Evolutionary conservation across 2,113 vertebrate species (phyloP).

Genomic region (Centrocercus urophasianus): DNA sequence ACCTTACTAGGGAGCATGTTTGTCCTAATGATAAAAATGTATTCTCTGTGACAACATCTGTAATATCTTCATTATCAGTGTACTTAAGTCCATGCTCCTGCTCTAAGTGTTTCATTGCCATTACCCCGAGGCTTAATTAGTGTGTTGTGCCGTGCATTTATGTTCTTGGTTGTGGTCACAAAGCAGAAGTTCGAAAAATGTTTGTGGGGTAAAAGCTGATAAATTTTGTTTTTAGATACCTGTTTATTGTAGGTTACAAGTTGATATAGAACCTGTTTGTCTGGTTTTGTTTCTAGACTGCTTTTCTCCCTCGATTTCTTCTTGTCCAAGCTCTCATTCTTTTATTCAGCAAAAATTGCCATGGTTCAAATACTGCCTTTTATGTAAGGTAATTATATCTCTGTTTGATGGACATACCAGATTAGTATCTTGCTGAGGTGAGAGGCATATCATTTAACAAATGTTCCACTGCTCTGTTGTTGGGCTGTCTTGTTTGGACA

Average conservation of each 20-base stretch:
- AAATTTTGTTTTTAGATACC: background rate
- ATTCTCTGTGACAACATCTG: background rate
- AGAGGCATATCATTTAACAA: constrained; percentile 20
- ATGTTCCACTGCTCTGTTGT: constrained; percentile 29
- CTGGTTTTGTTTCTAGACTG: constrained; percentile 35
- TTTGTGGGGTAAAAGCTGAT: constrained; percentile 20
- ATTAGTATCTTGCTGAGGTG: background rate
- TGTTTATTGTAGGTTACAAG: constrained; percentile 18
- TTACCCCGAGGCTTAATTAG: background rate
- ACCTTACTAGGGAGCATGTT: background rate
- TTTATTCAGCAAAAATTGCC: constrained; percentile 9
- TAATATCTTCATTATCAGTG: background rate
- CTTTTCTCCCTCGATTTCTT: constrained; percentile 7
- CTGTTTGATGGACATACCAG: background rate
- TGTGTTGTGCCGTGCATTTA: background rate
- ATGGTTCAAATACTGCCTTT: constrained; percentile 14
- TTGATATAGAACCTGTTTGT: constrained; percentile 46
- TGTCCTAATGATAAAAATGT: background rate
- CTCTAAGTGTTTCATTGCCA: background rate
- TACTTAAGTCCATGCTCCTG: background rate
- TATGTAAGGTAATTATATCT: constrained; percentile 42
- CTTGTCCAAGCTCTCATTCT: background rate
- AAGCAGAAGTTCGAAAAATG: constrained; percentile 18
- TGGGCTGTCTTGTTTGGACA: background rate
- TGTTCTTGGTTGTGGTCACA: background rate